Base-by-base conservation (phyloP, 2,888 invertebrate genomes). In the Agrochola lychnidis region DNA sequence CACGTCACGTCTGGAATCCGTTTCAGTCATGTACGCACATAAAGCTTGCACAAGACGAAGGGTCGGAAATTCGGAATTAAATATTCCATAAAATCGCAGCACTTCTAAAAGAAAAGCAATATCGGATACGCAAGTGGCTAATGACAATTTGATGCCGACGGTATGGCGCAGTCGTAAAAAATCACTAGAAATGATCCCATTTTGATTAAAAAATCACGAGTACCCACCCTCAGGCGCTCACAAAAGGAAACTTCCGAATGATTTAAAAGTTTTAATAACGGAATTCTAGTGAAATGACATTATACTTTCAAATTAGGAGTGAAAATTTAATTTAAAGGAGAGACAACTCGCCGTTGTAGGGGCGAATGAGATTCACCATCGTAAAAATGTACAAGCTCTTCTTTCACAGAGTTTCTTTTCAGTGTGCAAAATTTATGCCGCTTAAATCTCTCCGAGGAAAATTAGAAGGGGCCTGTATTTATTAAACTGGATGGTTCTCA, bases 241-340 rank as follows among this genome's bases (percentile, higher is more conserved):
- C 94, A 92, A 91, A 94, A 93, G 91, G 92, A 94, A 94, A 94
- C 93, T 95, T 95, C 93, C 93, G 94, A 95, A 97, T 97, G 97
- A 97, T 97, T 97, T 97, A 97, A 96, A 96, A 96, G 95, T 97
- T 97, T 97, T 97, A 97, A 97, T 97, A 97, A 97, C 96, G 94
- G 93, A 95, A 95, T 96, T 94, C 97, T 95, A 97, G 96, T 96
- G 94, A 95, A 96, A 97, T 97, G 97, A 97, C 97, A 97, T 97
- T 97, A 97, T 97, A 97, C 97, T 97, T 97, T 97, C 96, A 97
- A 97, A 97, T 97, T 97, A 95, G 96, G 96, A 96, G 96, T 96
- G 96, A 97, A 97, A 97, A 97, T 97, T 97, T 97, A 97, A 97
- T 97, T 97, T 97, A 96, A 97, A 96, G 96, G 96, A 95, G 96